Evolutionary conservation across 1,140 invertebrate species (phyloP).

Genomic region (Aethina tumida): DNA sequence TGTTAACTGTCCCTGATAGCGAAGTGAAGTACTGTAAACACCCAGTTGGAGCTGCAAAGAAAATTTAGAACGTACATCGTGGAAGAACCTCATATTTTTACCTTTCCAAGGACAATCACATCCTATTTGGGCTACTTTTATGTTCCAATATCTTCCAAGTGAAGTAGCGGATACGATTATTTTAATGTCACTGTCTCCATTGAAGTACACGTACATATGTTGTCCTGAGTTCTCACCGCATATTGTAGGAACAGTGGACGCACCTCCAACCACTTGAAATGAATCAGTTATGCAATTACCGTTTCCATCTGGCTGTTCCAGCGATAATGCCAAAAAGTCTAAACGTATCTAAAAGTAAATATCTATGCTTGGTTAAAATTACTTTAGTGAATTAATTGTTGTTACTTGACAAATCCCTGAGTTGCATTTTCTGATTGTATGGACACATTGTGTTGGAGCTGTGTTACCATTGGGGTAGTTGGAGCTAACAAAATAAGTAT

Average conservation of each 20-base stretch:
- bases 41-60: constrained; percentile 55
- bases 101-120: constrained; percentile 56
- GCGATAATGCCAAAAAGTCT: constrained; percentile 62
- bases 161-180: constrained; percentile 55
- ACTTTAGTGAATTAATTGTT: too few species aligned
- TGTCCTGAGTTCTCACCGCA: constrained; percentile 75
- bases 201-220: constrained; percentile 71
- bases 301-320: constrained; percentile 61
- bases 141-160: constrained; percentile 62
- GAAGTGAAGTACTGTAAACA: constrained; percentile 70
- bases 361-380: too few species aligned
- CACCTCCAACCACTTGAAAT: constrained; percentile 56
- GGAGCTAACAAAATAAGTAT: constrained; percentile 72
- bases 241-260: constrained; percentile 54
- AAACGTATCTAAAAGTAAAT: constrained; percentile 53
- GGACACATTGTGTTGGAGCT: constrained; percentile 56
- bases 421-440: constrained; percentile 60
- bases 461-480: constrained; percentile 56
- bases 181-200: constrained; percentile 53
- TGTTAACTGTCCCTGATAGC: constrained; percentile 51
- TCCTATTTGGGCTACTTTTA: constrained; percentile 61
- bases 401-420: constrained; percentile 64
- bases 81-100: too few species aligned
- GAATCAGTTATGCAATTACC: constrained; percentile 62
- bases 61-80: too few species aligned